Percentiles rank a stretch among this genome's conserved stretches.
These are phyloP conservation scores for Timema podura DNA, from an alignment of 2,888 invertebrate genomes.

Conservation along the genomic window DNA sequence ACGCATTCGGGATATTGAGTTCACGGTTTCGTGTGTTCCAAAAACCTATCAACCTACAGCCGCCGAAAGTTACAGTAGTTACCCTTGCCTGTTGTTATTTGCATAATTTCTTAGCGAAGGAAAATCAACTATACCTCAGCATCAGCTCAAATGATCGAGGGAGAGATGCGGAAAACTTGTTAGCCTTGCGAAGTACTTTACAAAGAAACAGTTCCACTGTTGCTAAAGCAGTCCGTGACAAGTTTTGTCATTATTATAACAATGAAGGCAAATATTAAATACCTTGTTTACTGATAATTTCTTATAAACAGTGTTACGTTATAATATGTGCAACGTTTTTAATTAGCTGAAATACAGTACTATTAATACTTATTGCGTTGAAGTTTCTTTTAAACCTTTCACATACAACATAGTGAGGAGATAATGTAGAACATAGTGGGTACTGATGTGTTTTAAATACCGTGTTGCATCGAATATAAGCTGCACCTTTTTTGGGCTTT, in stretches of 20 bases:
- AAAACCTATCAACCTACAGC: not conserved
- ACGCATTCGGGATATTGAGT: not conserved
- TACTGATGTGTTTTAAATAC: no score
- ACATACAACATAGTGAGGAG: no score
- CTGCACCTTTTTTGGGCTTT: no score
- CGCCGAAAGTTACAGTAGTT: not conserved
- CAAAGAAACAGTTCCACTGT: not conserved
- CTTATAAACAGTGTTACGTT: no score
- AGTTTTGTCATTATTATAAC: not conserved
- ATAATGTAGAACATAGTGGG: no score
- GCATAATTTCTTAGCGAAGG: not conserved
- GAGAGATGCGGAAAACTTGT: not conserved
- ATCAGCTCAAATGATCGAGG: not conserved
- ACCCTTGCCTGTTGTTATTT: not conserved
- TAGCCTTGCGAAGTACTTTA: constrained; percentile 2
- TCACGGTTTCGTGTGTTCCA: not conserved
- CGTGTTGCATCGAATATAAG: no score
- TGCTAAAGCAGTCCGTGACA: not conserved
- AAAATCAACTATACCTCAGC: not conserved
- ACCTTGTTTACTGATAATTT: not conserved
- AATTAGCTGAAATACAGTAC: no score
- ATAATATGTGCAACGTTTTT: no score
- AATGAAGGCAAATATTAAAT: not conserved
- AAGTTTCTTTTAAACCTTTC: no score
- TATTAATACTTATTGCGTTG: no score